Evolutionary conservation across 2,113 vertebrate species (phyloP), one percentile per base, ranked within the genome.

Genomic region (Coptodon rendalli): DNA sequence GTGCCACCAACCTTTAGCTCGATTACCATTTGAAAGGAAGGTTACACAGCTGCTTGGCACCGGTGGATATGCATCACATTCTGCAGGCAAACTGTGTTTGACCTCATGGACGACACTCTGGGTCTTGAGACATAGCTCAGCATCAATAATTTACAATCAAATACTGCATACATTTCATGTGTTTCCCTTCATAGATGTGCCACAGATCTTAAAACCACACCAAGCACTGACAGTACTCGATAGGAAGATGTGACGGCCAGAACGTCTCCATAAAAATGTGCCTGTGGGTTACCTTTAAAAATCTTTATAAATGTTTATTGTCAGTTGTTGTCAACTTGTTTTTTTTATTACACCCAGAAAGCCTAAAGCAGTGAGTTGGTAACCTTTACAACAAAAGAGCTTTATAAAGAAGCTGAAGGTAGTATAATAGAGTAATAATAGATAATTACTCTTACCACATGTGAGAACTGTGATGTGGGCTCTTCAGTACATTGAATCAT

Each of bases 1-100:
- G 71, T 31, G 24, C 45, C 45, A 31, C 71, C 16, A 85, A 86
- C 89, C 80, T 84, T 79, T 34, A 85, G 80, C 52, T 16, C 2
- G 1, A 90, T 92, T 92, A 91, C 45, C 85, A 93, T 91, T 90
- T 92, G 19, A 90, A 86, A 93, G 84, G 59, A 88, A 90, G 84
- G 89, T 91, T 89, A 82, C 71, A 73, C 54, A 19, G 40, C 73
- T 81, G 87, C 82, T 92, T 87, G 91, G 80, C 80, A 88, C 61
- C 22, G 52, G 84, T 54, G 57, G 50, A 81, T 31, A 36, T 17
- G 45, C 73, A 52, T 78, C 73, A n/a, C 17, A 52, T 78, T 78
- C 73, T 52, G 45, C 45, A 78, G 73, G 71, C 43, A 50, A 52
- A 79, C 84, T 82, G 45, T 66, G 24, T 81, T 45, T 83, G 53